Conservation (phyloP, 2,113 vertebrate species). For the Corythoichthys intestinalis region DNA sequence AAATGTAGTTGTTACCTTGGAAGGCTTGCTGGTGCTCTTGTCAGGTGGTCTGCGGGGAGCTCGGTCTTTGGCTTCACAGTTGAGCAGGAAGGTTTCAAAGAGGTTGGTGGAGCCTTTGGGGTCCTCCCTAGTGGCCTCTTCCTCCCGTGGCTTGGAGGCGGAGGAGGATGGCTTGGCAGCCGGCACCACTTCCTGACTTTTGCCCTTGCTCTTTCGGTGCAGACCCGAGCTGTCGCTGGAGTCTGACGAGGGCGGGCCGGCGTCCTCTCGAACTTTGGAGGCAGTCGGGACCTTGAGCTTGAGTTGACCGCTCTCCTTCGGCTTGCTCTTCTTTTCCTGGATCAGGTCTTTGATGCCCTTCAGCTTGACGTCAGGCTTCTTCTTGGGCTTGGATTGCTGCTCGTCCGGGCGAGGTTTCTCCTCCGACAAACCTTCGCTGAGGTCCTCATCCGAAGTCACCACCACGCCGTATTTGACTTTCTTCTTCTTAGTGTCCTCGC, state of each 20-base stretch:
- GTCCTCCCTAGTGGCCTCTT: slow-evolving; percentile 62
- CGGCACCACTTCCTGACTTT: slow-evolving; percentile 45
- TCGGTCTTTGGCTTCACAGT: slow-evolving; percentile 74
- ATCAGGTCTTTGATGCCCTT: slow-evolving; percentile 68
- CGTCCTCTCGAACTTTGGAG: slow-evolving; percentile 72
- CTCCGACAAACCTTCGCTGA: slow-evolving; percentile 58
- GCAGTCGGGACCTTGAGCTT: slow-evolving; percentile 68
- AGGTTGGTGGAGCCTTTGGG: slow-evolving; percentile 62
- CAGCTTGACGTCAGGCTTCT: slow-evolving; percentile 70
- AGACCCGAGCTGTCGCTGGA: slow-evolving; percentile 69
- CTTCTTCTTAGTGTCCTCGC: slow-evolving; percentile 72
- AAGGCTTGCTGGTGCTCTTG: slow-evolving; percentile 46
- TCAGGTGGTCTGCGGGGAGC: slow-evolving; percentile 61
- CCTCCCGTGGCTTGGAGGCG: slow-evolving; percentile 56
- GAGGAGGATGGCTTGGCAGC: slow-evolving; percentile 44
- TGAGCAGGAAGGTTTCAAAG: slow-evolving; percentile 75
- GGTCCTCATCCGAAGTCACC: slow-evolving; percentile 63
- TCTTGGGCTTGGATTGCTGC: slow-evolving; percentile 77
- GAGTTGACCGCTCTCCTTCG: slow-evolving; percentile 67
- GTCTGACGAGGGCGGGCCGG: slow-evolving; percentile 61
- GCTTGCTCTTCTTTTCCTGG: slow-evolving; percentile 72
- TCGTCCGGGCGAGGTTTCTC: slow-evolving; percentile 53
- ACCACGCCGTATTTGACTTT: slow-evolving; percentile 28
- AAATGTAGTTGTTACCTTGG: slow-evolving; percentile 53
- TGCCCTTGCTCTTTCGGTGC: slow-evolving; percentile 56